Evolutionary conservation across 2,113 vertebrate species (phyloP).

Genomic region (Mobula birostris): DNA sequence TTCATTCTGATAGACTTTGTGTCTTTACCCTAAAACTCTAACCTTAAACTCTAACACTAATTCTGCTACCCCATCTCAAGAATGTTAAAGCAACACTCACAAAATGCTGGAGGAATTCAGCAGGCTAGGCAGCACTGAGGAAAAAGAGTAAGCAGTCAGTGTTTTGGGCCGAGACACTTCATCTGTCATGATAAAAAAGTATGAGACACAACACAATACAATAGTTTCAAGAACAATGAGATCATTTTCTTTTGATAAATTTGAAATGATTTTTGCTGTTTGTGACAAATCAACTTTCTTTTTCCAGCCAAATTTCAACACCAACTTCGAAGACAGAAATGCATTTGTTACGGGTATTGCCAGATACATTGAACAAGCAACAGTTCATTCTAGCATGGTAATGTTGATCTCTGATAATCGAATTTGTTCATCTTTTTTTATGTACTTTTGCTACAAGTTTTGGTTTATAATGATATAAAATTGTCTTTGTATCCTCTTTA

Average conservation of each 20-base stretch:
- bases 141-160: too few species aligned
- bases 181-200: too few species aligned
- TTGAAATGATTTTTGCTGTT: too few species aligned
- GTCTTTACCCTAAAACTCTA: too few species aligned
- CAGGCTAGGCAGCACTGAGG: too few species aligned
- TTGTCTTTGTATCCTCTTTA: not conserved
- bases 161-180: too few species aligned
- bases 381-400: conserved; percentile 95
- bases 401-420: conserved; percentile 24
- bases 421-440: not conserved
- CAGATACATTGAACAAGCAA: conserved; percentile 95
- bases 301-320: conserved; percentile 92
- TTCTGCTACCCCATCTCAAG: too few species aligned
- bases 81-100: too few species aligned
- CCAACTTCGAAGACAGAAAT: conserved; percentile 97
- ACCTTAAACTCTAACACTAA: too few species aligned
- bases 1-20: too few species aligned
- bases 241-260: not conserved
- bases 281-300: not conserved
- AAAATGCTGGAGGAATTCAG: too few species aligned
- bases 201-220: too few species aligned
- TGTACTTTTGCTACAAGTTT: not conserved
- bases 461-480: not conserved
- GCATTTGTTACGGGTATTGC: conserved; percentile 97
- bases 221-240: not conserved